Evolutionary conservation across 1,140 invertebrate genomes (phyloP), one percentile per base, ranked within the genome.

Genomic region (Bacillus rossius): DNA sequence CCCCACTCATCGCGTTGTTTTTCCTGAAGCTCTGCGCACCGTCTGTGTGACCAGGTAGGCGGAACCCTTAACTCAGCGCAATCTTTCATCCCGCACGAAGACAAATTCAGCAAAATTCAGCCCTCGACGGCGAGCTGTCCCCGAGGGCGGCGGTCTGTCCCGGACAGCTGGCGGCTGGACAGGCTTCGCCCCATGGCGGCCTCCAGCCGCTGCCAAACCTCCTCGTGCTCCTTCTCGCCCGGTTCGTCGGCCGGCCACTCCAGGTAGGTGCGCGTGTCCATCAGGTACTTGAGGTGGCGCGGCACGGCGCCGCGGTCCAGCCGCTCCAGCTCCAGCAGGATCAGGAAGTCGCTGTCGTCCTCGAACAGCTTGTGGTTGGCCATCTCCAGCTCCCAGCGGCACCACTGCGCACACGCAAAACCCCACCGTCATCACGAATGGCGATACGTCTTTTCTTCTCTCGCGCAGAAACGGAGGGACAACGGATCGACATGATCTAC

Each of bases 381-480:
- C 43, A 57, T 48, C 26, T 57, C 55, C 55, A 57, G 26, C 47
- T 57, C 55, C 55, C 55, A 57, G 14, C 42, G 43, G 29, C 55
- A 57, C 55, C 55, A 57, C 55, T 57, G 55, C 0, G 40, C 48
- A 53, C 19, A 8, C 16, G 13, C 42, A 45, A 10, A 40, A n/a
- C n/a, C 38, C 38, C 38, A 13, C n/a, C 38, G 38, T n/a, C 10
- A n/a, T 40, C 38, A 40, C 38, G 38, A 40, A n/a, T 13, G 38
- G 38, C 10, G 38, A 40, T n/a, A 40, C 10, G 10, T 40, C 10
- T 40, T n/a, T 13, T 40, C 38, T n/a, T n/a, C n/a, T n/a, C n/a
- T n/a, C n/a, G n/a, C n/a, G n/a, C n/a, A n/a, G n/a, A n/a, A n/a
- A n/a, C n/a, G n/a, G n/a, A n/a, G n/a, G n/a, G n/a, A n/a, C n/a